A percentile compares a stretch with the other conserved stretches of the same genome.
These are phyloP conservation scores for Falco concolor DNA, from an alignment of 2,797 vertebrate species.

Conservation along the genomic window DNA sequence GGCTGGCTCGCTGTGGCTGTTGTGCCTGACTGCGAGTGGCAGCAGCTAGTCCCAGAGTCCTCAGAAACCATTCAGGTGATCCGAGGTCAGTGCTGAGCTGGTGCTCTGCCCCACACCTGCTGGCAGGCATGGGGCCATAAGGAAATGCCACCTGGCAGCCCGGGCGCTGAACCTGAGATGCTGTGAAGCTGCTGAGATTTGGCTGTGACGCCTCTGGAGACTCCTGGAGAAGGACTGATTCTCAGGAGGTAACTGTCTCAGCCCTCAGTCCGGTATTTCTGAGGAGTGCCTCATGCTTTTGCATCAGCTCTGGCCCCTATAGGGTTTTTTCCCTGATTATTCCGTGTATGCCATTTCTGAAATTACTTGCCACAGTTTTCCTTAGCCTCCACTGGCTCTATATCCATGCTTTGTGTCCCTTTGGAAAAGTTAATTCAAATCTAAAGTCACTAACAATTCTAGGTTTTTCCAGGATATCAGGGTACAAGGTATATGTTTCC, in stretches of 20 bases:
- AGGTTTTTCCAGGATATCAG: not conserved
- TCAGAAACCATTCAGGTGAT: not conserved
- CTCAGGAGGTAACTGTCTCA: not conserved
- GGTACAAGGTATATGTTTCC: not conserved
- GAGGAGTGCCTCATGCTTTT: not conserved
- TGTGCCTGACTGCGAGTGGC: not conserved
- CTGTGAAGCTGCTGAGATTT: not conserved
- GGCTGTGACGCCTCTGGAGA: not conserved
- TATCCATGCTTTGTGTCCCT: not conserved
- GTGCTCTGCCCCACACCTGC: rapidly evolving
- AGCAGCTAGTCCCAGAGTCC: not conserved
- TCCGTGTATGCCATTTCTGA: not conserved
- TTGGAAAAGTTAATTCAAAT: not conserved
- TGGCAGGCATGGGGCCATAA: rapidly evolving
- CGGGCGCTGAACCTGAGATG: not conserved
- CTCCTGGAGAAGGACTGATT: not conserved
- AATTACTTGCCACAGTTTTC: not conserved
- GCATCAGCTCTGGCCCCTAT: not conserved
- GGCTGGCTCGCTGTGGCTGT: not conserved
- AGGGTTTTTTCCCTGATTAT: not conserved
- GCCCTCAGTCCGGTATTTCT: not conserved
- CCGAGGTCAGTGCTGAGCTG: not conserved
- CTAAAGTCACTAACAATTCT: not conserved
- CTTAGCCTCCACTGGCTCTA: not conserved
- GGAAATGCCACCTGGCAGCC: not conserved